Base-by-base conservation (phyloP, 2,888 invertebrate genomes). In the Auanema freiburgensis region DNA sequence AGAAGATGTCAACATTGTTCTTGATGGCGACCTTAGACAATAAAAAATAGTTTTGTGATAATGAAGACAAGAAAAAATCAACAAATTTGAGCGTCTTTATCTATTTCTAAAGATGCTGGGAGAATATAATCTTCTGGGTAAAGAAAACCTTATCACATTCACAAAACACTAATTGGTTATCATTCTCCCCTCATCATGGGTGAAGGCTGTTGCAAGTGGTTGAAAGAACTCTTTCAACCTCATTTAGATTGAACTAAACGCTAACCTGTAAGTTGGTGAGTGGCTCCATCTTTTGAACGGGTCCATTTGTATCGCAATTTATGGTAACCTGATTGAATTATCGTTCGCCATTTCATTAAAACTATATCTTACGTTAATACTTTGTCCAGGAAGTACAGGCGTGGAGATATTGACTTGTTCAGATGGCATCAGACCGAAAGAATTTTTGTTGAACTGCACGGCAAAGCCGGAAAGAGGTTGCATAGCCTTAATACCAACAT, bases 1-100 rank as follows among this genome's bases (percentile, higher is more conserved):
- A 98, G 86, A 97, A 94, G 2, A 98, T 93, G 85, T 95, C 96
- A 41, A 98, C 92, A 86, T 93, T 96, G 87, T 98, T 97, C 86
- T 98, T 99, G 55, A 99, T 89, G 5, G 98, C 98, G 65, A 98
- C 93, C 90, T 91, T 85, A 10, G 83, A 80, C 21, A 11, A 3
- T 50, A 40, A 44, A 41, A 16, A 11, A 43, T 65, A 23, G n/a
- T n/a, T n/a, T n/a, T n/a, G n/a, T n/a, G n/a, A n/a, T n/a, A n/a
- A n/a, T 25, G 11, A 18, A 51, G 12, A 16, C 14, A 12, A 33
- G 33, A 33, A 33, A 33, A 33, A 33, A 33, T 33, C 33, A 33
- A 33, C 33, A 33, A 33, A 33, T 33, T 33, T 33, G 33, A 33
- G 33, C 33, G 33, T 33, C 33, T 33, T 33, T 33, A 33, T 33